These are phyloP conservation scores for Arrhamphus sclerolepis DNA, from an alignment of 2,797 vertebrate genomes.

Conservation along the genomic window DNA sequence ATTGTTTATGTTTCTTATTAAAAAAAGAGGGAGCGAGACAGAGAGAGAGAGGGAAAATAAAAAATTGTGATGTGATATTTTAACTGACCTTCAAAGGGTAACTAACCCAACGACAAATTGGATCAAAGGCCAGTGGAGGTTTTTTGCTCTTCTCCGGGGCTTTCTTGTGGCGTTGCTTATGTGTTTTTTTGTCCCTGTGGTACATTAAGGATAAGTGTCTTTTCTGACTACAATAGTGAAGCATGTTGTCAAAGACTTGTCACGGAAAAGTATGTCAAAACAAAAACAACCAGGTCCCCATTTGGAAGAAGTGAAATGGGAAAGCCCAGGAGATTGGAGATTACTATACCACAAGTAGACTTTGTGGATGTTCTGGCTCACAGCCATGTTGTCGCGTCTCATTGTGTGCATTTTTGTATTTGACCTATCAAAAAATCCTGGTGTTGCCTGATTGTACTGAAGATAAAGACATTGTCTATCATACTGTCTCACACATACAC, in stretches of 20 bases:
- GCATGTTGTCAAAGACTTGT: constrained; percentile 49
- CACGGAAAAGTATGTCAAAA: constrained; percentile 36
- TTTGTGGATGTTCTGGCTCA: constrained; percentile 18
- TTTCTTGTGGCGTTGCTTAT: constrained; percentile 68
- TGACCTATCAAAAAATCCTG: background rate
- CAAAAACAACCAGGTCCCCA: constrained; percentile 48
- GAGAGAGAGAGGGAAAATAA: constrained; percentile 34
- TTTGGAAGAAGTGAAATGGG: constrained; percentile 33
- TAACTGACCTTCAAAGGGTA: constrained; percentile 69
- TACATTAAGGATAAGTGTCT: constrained; percentile 63
- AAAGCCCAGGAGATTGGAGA: constrained; percentile 22
- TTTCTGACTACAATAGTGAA: constrained; percentile 58
- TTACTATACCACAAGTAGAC: constrained; percentile 14
- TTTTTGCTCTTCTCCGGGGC: constrained; percentile 54
- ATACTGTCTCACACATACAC: no score
- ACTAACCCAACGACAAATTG: constrained; percentile 63
- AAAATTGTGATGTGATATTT: constrained; percentile 72
- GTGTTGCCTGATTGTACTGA: no score
- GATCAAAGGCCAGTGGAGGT: constrained; percentile 73
- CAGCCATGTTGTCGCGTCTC: background rate
- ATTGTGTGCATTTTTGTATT: constrained; percentile 21
- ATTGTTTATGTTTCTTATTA: constrained; percentile 77
- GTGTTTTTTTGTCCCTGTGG: constrained; percentile 41
- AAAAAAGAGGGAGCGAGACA: constrained; percentile 65
- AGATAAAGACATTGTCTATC: no score